These are phyloP conservation scores for Hyles euphorbiae DNA, from an alignment of 1,140 invertebrate genomes.

Conservation along the genomic window DNA sequence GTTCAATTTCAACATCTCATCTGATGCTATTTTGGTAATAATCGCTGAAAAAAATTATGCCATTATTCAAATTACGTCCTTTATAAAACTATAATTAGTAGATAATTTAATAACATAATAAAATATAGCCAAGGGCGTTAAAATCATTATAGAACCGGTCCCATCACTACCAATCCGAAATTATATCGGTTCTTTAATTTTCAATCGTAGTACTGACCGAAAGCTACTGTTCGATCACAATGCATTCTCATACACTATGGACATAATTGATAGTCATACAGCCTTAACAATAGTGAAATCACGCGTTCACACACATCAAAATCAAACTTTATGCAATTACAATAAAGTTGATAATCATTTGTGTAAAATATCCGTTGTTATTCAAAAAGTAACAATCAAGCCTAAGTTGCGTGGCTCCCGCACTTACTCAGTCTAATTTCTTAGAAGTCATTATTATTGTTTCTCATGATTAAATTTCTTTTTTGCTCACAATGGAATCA, in stretches of 20 bases:
- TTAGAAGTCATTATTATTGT: constrained; percentile 68
- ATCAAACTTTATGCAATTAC: constrained; percentile 26
- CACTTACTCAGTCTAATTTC: constrained; percentile 71
- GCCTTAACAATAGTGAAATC: constrained; percentile 69
- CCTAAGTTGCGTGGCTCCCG: constrained; percentile 69
- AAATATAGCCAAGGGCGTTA: too few species aligned
- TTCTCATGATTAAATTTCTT: constrained; percentile 74
- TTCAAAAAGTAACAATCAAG: constrained; percentile 62
- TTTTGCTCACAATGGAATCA: constrained; percentile 61
- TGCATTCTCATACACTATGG: constrained; percentile 62
- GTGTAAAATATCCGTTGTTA: constrained; percentile 25
- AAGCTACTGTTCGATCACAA: constrained; percentile 71
- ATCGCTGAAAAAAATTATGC: too few species aligned
- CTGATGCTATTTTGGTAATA: too few species aligned
- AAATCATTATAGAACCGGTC: background rate
- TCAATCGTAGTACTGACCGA: constrained; percentile 61
- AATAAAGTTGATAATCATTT: constrained; percentile 34
- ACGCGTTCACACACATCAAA: constrained; percentile 27
- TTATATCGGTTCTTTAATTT: constrained; percentile 74
- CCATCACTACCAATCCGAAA: constrained; percentile 63
- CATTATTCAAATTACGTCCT: too few species aligned
- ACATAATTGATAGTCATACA: constrained; percentile 74
- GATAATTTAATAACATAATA: too few species aligned
- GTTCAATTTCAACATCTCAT: too few species aligned
- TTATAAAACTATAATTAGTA: too few species aligned